Base-by-base conservation (phyloP, 1,140 invertebrate genomes). In the Drosophila mauritiana region DNA sequence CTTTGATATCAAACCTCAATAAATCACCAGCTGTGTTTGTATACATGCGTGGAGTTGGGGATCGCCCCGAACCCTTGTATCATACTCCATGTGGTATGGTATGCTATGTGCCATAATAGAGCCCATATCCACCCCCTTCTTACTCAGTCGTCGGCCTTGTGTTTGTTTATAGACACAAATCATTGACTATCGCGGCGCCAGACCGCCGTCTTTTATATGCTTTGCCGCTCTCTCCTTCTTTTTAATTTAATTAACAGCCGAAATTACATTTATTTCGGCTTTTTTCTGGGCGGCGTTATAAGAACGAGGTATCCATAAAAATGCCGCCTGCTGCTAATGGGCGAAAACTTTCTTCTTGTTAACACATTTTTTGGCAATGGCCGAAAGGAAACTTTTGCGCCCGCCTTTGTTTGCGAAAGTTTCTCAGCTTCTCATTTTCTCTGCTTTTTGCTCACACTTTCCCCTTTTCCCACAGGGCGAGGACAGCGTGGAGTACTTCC, bases 401-500 rank as follows among this genome's bases (percentile, higher is more conserved):
- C 59, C 59, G 55, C 64, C 62, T 76, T 59, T 64, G 52, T 63
- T 63, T 45, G 37, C 45, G 46, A 73, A 78, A 73, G 56, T 78
- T 83, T 67, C 73, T 20, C 56, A 63, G 61, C 55, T 73, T 59
- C 77, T 73, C 72, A 68, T 79, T 84, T 70, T 31, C 58, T 85
- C 90, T 81, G n/a, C 78, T 62, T 73, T 49, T 53, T 59, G 22
- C 7, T 8, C 5, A 11, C 22, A 12, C 40, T 52, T 51, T 25
- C 59, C 27, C 40, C 40, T 48, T 84, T 75, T 91, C 81, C 84
- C 93, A 67, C 93, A 98, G 97, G 98, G 98, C 53, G 97, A 99
- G 94, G 98, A 99, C 93, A 98, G 97, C 75, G 97, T 98, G 54
- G 97, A 98, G 90, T 99, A 99, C 93, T 98, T 97, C 93, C 94